Percentiles rank a stretch among this genome's conserved stretches.
These are phyloP conservation scores for Morbakka virulenta DNA, from an alignment of 30 jellyfish, hydroid and myxozoan species.

Conservation along the genomic window DNA sequence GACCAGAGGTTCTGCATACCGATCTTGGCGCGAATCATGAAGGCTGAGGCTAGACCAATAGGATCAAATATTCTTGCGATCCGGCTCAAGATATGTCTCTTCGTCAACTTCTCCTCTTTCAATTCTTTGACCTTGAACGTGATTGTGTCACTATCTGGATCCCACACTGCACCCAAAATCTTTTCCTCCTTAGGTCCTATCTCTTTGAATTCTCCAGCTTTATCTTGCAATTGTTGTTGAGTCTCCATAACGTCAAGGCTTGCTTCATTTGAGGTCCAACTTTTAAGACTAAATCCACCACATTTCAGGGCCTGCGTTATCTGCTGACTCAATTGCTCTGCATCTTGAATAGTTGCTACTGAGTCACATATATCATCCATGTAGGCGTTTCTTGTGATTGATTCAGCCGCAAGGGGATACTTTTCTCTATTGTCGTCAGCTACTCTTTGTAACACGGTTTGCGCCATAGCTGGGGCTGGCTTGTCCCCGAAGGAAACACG, in stretches of 20 bases:
- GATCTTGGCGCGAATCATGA: not conserved
- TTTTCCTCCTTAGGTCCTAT: not conserved
- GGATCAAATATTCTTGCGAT: constrained; percentile 1
- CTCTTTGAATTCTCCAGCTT: not conserved
- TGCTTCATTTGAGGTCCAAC: too few species aligned
- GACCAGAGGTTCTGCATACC: not conserved
- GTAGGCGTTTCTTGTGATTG: not conserved
- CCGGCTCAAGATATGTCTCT: not conserved
- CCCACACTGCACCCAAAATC: constrained; percentile 35
- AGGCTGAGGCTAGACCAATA: not conserved
- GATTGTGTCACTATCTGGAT: not conserved
- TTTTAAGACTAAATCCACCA: constrained; percentile 16
- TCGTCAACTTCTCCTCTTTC: not conserved
- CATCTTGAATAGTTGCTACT: constrained; percentile 5
- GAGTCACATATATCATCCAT: constrained; percentile 25
- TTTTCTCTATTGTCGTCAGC: constrained; percentile 1
- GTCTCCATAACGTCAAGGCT: too few species aligned
- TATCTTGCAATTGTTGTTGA: too few species aligned
- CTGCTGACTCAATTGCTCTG: not conserved
- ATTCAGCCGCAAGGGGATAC: constrained; percentile 32
- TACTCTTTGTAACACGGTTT: too few species aligned
- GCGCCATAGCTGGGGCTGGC: constrained; percentile 61
- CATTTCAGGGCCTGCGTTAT: not conserved
- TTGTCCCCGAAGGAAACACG: constrained; percentile 42
- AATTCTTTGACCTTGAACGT: too few species aligned